Evolutionary conservation across 2,888 invertebrate species (phyloP), one percentile per base, ranked within the genome.

Genomic region (Slavum lentiscoides): DNA sequence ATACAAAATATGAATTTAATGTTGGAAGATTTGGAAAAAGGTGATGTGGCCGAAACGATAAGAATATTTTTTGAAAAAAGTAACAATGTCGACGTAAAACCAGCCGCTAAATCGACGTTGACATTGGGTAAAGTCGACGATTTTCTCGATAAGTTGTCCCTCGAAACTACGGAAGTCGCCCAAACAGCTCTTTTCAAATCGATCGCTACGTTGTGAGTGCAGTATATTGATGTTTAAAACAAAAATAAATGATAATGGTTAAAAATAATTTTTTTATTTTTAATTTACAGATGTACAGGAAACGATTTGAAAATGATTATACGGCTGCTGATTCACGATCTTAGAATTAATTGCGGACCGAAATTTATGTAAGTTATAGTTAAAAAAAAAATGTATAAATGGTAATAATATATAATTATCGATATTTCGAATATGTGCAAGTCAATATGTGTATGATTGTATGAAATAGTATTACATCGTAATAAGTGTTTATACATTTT

Each of bases 301-400:
- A 91, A 93, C 85, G 97, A 98, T 87, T 86, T 98, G 83, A 93
- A 93, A 89, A 93, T 92, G 89, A 88, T 96, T 1, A 91, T 98
- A 30, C 89, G 97, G 19, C 87, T 97, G 61, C 92, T 98, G 49
- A 96, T 95, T 87, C 94, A 95, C 85, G 97, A 98, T 88, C 88
- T 98, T 82, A 88, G 96, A 84, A 97, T 97, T 85, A 96, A 96
- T 86, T 93, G 96, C 53, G 96, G 97, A 0, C 93, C 96, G 0
- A 95, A 97, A 86, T 95, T 95, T 86, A 93, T 98, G 88, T 90
- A 86, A 87, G 89, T 84, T 30, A 43, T 43, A 2, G 9, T 43
- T 43, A 43, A 43, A 9, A 0, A 43, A 43, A 43, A 43, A 43
- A 6, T 43, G 6, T 43, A 43, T 43, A 43, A 9, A 43, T 43